phyloP scores from a whole-genome alignment of 2,888 invertebrate genomes.

The Villa cingulata region DNA sequence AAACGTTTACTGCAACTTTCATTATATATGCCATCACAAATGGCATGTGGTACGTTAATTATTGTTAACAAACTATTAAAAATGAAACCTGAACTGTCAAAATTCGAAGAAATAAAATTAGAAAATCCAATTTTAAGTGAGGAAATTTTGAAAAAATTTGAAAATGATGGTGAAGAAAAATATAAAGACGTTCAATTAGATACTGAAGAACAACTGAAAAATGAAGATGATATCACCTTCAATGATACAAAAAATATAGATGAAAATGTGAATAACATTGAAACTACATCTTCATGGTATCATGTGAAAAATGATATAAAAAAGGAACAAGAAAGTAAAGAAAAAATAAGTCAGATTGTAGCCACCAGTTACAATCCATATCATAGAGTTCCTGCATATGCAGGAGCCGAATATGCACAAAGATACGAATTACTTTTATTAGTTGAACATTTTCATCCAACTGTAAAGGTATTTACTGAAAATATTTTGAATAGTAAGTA shows the following conservation, averaged over 20 bases:
- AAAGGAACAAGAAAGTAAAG: not conserved
- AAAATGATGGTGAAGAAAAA: conserved; percentile 30
- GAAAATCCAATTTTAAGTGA: conserved; percentile 15
- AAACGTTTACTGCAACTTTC: conserved; percentile 65
- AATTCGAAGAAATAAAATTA: conserved; percentile 19
- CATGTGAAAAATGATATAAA: conserved; percentile 19
- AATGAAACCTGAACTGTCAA: conserved; percentile 47
- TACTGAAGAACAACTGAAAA: conserved; percentile 14
- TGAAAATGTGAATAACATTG: not conserved
- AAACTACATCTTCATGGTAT: conserved; percentile 28
- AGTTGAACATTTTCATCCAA: conserved; percentile 75
- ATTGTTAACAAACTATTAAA: conserved; percentile 41
- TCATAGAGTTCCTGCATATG: conserved; percentile 72
- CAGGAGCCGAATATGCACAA: conserved; percentile 58
- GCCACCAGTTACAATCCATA: conserved; percentile 49
- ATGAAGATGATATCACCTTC: conserved; percentile 14
- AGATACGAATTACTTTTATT: conserved; percentile 64
- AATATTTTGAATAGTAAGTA: conserved; percentile 54
- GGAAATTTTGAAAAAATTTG: conserved; percentile 27
- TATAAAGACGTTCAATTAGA: conserved; percentile 23
- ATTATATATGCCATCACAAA: conserved; percentile 57
- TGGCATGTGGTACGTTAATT: conserved; percentile 71
- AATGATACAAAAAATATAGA: not conserved
- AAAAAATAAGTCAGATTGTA: conserved; percentile 35
- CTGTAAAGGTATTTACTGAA: conserved; percentile 75